Evolutionary conservation across 1,140 invertebrate species (phyloP), one percentile per base, ranked within the genome.

Genomic region (Drosophila suzukii): DNA sequence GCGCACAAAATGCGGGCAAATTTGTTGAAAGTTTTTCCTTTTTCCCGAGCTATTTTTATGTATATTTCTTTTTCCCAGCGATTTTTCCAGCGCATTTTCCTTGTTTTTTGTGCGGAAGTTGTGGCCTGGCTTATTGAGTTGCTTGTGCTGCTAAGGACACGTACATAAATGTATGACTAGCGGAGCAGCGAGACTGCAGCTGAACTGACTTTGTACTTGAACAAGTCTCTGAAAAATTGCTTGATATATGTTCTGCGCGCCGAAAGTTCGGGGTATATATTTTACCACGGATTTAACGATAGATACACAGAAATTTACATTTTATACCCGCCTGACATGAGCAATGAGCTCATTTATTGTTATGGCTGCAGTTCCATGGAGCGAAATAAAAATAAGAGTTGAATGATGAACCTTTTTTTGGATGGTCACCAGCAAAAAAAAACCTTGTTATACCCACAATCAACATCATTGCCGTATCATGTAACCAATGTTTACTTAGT

Each of bases 41-140:
- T 44, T 67, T 81, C 57, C 54, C 54, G 55, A 17, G 65, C 30
- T 36, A 32, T 62, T 56, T 62, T 39, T 71, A 56, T 68, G 24
- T 39, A 71, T 27, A 30, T 13, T 17, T 56, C 47, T 54, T 59
- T 65, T 15, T 62, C 8, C 47, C 49, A 51, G 8, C 13, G 32
- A 12, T 32, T 61, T 57, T 50, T 17, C 47, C 49, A 34, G 8
- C 13, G 32, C 10, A 24, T 61, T 57, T 50, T n/a, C 8, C 24
- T 24, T 24, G n/a, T 30, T 60, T 47, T 65, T 57, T 47, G 47
- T 27, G 8, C 38, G 47, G 34, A 75, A 77, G 53, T 78, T 78
- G 67, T 58, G 63, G 78, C 43, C 63, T 65, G 53, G 78, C 80
- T 79, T 82, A 75, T 83, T 83, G 80, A 83, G 79, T 65, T 63